Base-by-base conservation (phyloP, 2,113 vertebrate genomes). In the Synchiropus splendidus region DNA sequence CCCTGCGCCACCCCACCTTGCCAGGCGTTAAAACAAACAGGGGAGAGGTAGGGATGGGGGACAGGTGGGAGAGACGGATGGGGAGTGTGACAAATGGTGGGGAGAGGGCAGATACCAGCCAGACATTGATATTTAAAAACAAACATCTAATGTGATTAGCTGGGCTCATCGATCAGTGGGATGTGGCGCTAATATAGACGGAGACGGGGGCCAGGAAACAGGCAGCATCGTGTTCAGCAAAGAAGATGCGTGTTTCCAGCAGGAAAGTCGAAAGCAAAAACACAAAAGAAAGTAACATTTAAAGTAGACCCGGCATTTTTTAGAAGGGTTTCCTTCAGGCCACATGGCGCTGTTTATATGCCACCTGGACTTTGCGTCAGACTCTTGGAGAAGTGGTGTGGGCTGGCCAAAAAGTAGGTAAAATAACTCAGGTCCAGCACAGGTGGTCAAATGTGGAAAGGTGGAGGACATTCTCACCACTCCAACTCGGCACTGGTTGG, bases 91-190 rank as follows among this genome's bases (percentile, higher is more conserved):
- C 46, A 74, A 79, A 89, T 86, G 74, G 78, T 82, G 81, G 86
- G 86, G 85, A 64, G 83, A 69, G 62, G 80, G 89, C 60, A 84
- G 78, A 74, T 81, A 77, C 77, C 80, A 91, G 87, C 83, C 84
- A 85, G 87, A 83, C 83, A 83, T 86, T 89, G 89, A 88, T 93
- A 85, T 87, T 89, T 89, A 87, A 87, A 90, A 86, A 86, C 81
- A 83, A 84, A 81, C 53, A 69, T 83, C 80, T 83, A 84, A 85
- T 74, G 58, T 61, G 74, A 83, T 87, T 84, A 85, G 77, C 74
- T 46, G 75, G 77, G 72, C 77, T 62, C 82, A 84, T 85, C 77
- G 77, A 85, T 86, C 74, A 70, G 63, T 67, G 75, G 75, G 77
- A 70, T 72, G 68, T 78, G 77, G 66, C 68, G 75, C 83, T 82